phyloP scores from a whole-genome alignment of 2,797 vertebrate species.

The Furcifer pardalis region DNA sequence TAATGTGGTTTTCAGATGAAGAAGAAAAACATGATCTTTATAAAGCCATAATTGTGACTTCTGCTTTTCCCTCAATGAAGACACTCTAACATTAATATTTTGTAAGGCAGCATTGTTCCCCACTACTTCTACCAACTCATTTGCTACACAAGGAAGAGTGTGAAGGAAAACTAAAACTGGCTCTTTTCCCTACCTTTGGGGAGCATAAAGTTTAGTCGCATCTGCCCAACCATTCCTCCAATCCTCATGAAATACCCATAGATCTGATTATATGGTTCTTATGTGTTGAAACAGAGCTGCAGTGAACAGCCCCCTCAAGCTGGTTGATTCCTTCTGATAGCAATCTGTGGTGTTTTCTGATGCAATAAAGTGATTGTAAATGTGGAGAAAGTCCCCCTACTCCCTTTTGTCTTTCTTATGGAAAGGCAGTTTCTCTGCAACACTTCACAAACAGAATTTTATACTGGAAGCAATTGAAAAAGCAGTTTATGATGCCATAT shows the following conservation, averaged over 20 bases:
- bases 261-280: neutral
- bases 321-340: neutral
- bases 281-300: neutral
- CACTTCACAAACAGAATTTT: neutral
- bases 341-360: neutral
- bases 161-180: neutral
- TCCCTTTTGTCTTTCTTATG: neutral
- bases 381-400: neutral
- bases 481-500: neutral
- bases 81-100: neutral
- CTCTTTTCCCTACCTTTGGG: neutral
- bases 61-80: neutral
- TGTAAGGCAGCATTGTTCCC: neutral
- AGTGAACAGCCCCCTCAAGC: neutral
- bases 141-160: neutral
- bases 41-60: neutral
- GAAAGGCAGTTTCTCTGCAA: neutral
- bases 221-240: neutral
- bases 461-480: neutral
- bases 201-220: neutral
- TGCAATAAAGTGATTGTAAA: neutral
- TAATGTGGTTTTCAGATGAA: constrained; percentile 10
- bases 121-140: constrained; percentile 15
- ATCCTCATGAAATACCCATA: neutral
- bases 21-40: neutral